A percentile compares a stretch with the other conserved stretches of the same genome.
Conservation (phyloP, 2,888 invertebrate genomes). For the Nemapogon koenigi region DNA sequence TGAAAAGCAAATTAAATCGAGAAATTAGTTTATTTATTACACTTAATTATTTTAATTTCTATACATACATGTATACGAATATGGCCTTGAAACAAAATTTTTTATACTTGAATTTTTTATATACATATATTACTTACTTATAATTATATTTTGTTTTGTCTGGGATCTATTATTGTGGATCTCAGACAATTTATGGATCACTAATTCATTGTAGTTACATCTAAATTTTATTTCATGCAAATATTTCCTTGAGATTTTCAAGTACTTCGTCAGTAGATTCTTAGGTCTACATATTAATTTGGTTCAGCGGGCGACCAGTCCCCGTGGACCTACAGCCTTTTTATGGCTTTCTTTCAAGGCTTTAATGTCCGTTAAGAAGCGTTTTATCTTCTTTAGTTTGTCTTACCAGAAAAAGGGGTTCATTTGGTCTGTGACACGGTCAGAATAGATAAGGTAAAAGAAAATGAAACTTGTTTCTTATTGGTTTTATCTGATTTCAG, state of each 20-base stretch:
- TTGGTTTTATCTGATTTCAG: conserved; percentile 32
- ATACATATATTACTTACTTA: too few relatives aligned
- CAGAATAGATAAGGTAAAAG: conserved; percentile 39
- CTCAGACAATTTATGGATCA: too few relatives aligned
- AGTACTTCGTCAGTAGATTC: conserved; percentile 19
- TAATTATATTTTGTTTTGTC: too few relatives aligned
- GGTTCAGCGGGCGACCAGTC: conserved; percentile 34
- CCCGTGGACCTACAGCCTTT: conserved; percentile 38
- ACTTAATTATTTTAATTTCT: background rate
- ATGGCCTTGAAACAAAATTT: too few relatives aligned
- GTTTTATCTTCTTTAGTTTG: conserved; percentile 60
- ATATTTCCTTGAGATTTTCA: too few relatives aligned
- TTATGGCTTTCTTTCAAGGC: conserved; percentile 47
- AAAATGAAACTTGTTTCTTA: conserved; percentile 25
- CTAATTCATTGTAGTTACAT: too few relatives aligned
- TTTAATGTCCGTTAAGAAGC: conserved; percentile 56
- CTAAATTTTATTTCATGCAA: too few relatives aligned
- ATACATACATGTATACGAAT: background rate
- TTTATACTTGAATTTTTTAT: too few relatives aligned
- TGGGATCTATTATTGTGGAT: too few relatives aligned
- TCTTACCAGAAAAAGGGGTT: conserved; percentile 51
- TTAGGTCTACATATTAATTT: conserved; percentile 44
- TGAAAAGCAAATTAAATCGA: background rate
- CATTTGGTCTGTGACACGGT: conserved; percentile 49
- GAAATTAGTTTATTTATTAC: background rate